A percentile compares a stretch with the other conserved stretches of the same genome.
Evolutionary conservation across 2,888 invertebrate genomes (phyloP).

Genomic region (Rotaria socialis): DNA sequence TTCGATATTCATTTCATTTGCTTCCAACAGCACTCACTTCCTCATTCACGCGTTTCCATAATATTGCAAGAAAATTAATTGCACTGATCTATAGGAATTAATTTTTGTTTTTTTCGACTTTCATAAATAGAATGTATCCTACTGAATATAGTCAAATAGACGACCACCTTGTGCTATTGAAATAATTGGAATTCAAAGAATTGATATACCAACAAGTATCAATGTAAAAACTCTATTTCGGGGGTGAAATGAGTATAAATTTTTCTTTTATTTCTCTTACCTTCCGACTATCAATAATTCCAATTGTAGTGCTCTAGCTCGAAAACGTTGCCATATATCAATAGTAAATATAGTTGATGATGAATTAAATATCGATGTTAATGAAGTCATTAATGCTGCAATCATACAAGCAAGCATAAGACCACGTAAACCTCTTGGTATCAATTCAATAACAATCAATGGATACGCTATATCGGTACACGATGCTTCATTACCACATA

Average conservation of each 20-base stretch:
- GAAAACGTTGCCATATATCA: slow-evolving; percentile 60
- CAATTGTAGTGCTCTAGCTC: slow-evolving; percentile 56
- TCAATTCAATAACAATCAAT: slow-evolving; percentile 59
- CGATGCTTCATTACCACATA: slow-evolving; percentile 59
- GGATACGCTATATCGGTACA: slow-evolving; percentile 63
- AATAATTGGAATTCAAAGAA: slow-evolving; percentile 62
- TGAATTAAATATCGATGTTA: slow-evolving; percentile 63
- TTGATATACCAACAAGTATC: slow-evolving; percentile 53
- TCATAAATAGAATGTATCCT: not conserved
- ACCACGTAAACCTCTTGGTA: slow-evolving; percentile 59
- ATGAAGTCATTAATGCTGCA: slow-evolving; percentile 62
- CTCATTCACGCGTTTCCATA: slow-evolving; percentile 62
- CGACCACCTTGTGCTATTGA: slow-evolving; percentile 60
- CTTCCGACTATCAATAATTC: slow-evolving; percentile 62
- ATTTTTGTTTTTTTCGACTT: not conserved
- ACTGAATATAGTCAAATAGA: slow-evolving; percentile 64
- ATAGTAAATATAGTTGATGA: slow-evolving; percentile 62
- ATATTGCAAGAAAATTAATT: slow-evolving; percentile 61
- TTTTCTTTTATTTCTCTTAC: slow-evolving; percentile 48
- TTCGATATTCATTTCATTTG: not conserved
- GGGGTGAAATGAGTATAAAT: too few relatives aligned
- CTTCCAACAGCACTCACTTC: slow-evolving; percentile 52
- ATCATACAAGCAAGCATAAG: slow-evolving; percentile 63
- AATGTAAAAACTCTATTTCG: slow-evolving; percentile 53
- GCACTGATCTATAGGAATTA: slow-evolving; percentile 53